Evolutionary conservation across 2,113 vertebrate genomes (phyloP).

Genomic region (Onychostruthus taczanowskii): DNA sequence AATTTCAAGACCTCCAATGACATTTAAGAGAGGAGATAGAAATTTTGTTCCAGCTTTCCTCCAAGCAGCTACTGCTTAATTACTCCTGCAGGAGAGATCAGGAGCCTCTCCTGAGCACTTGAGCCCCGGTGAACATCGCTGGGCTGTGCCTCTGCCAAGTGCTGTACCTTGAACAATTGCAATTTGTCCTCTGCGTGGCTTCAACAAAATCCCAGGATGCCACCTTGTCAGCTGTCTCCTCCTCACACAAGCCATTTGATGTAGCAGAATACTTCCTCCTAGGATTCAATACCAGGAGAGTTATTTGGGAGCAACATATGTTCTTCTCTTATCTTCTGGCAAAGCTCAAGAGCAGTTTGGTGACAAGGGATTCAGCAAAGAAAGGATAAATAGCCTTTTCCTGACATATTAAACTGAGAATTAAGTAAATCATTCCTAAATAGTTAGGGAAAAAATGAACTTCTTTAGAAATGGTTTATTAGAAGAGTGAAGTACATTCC

Average conservation of each 20-base stretch:
- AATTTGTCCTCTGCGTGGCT: slow-evolving; percentile 88
- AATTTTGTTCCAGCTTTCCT: background rate
- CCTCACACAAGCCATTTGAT: slow-evolving; percentile 86
- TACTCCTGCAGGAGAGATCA: slow-evolving; percentile 9
- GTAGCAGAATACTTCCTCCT: slow-evolving; percentile 93
- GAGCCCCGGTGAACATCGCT: background rate
- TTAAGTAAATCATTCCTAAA: background rate
- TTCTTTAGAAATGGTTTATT: background rate
- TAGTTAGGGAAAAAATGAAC: background rate
- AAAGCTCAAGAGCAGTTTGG: slow-evolving; percentile 14
- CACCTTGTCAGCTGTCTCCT: slow-evolving; percentile 82
- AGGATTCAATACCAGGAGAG: slow-evolving; percentile 30
- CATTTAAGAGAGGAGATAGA: background rate
- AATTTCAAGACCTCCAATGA: slow-evolving; percentile 41
- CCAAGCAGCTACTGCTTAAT: slow-evolving; percentile 27
- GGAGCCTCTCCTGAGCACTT: slow-evolving; percentile 7
- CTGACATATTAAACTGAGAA: background rate
- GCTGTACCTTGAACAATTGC: slow-evolving; percentile 90
- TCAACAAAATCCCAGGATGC: slow-evolving; percentile 95
- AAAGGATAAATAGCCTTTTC: background rate
- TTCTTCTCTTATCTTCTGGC: slow-evolving; percentile 1
- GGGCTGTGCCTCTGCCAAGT: background rate
- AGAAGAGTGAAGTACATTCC: background rate
- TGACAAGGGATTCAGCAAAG: background rate
- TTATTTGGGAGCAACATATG: slow-evolving; percentile 13